phyloP scores from a whole-genome alignment of 2,113 vertebrate species.

The Dromas ardeola region DNA sequence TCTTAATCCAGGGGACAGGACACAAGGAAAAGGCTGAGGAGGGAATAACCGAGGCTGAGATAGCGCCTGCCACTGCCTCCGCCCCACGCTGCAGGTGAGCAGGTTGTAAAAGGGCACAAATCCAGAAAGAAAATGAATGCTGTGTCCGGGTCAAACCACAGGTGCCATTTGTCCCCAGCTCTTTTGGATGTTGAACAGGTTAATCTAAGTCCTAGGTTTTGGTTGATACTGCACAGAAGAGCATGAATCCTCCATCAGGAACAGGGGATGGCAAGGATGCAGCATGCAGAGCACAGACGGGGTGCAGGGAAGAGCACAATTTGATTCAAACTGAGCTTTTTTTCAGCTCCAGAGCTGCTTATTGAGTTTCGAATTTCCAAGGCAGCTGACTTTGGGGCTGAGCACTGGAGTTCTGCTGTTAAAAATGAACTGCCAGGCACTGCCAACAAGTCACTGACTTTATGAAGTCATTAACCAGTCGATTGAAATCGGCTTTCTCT shows the following conservation, averaged over 20 bases:
- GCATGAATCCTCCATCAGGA: not conserved
- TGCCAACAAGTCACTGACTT: not conserved
- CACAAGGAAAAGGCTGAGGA: not conserved
- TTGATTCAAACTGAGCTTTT: not conserved
- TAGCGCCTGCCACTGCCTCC: accelerated
- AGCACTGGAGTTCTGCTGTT: not conserved
- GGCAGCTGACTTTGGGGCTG: not conserved
- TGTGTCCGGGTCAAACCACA: not conserved
- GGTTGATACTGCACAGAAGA: accelerated
- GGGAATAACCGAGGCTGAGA: not conserved
- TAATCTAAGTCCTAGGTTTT: not conserved
- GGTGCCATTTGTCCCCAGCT: not conserved
- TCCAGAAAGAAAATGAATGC: not conserved
- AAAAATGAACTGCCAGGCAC: not conserved
- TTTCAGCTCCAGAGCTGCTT: not conserved
- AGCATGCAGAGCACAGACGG: accelerated
- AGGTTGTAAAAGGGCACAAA: not conserved
- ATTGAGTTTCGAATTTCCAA: not conserved
- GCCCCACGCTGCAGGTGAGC: accelerated
- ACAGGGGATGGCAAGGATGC: not conserved
- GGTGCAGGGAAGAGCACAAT: not conserved
- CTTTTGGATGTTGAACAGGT: not conserved
- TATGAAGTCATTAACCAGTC: not conserved
- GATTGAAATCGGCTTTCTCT: not conserved
- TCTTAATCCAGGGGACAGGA: not conserved